Percentiles rank a stretch among this genome's conserved stretches.
phyloP scores from a whole-genome alignment of 1,140 invertebrate species.

The Acromyrmex heyeri region DNA sequence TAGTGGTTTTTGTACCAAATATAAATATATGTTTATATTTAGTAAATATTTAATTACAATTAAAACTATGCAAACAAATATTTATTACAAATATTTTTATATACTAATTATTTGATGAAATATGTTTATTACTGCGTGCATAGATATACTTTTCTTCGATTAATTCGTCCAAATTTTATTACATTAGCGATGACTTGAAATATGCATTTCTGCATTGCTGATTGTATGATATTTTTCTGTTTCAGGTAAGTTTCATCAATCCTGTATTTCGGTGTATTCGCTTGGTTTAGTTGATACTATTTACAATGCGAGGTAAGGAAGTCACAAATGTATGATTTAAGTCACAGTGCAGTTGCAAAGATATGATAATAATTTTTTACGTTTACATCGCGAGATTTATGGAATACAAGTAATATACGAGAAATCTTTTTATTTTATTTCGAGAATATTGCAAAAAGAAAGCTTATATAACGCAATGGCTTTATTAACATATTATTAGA shows the following conservation, averaged over 20 bases:
- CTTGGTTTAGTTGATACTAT: conserved; percentile 10
- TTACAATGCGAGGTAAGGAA: conserved; percentile 27
- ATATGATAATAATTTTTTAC: neutral
- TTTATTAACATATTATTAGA: conserved; percentile 5
- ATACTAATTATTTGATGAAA: too few species aligned
- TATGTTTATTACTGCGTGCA: neutral
- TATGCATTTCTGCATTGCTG: neutral
- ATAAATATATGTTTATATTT: too few species aligned
- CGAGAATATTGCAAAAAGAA: neutral
- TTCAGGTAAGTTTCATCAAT: conserved; percentile 34
- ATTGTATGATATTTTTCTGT: conserved; percentile 31
- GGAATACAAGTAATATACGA: neutral
- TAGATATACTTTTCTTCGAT: neutral
- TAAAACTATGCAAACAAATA: too few species aligned
- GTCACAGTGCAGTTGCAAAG: neutral
- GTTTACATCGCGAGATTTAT: neutral
- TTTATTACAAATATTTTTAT: too few species aligned
- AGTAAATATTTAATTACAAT: too few species aligned
- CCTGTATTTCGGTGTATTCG: neutral
- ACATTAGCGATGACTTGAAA: neutral
- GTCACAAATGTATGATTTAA: conserved; percentile 9
- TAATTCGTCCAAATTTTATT: neutral
- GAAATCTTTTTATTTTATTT: neutral
- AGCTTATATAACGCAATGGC: neutral
- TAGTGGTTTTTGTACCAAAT: too few species aligned